Base-by-base conservation (phyloP, 2,113 vertebrate species). In the Anthoscopus minutus region DNA sequence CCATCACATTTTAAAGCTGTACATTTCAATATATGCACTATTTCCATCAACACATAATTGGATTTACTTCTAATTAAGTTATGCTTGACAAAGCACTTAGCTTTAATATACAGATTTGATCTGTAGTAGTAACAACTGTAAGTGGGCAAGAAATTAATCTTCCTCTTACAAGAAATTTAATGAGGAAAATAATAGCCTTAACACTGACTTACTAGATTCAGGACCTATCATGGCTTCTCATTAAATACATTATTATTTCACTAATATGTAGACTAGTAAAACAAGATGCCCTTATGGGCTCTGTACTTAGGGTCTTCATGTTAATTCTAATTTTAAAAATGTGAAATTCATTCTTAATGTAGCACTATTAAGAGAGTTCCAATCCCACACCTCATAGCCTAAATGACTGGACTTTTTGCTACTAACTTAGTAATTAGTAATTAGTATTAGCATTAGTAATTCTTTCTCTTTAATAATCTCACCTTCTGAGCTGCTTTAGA, bases 401-500 rank as follows among this genome's bases (percentile, higher is more conserved):
- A 78, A 92, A 90, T 24, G 5, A 71, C 3, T 61, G 47, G 51
- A 79, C 66, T 89, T 57, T 96, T 77, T 89, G 51, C 74, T 48
- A n/a, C n/a, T n/a, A n/a, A n/a, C n/a, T n/a, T n/a, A n/a, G n/a
- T n/a, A n/a, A n/a, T n/a, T n/a, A n/a, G n/a, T n/a, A n/a, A n/a
- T n/a, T n/a, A n/a, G n/a, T n/a, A n/a, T n/a, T n/a, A 88, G 84
- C 67, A 80, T 92, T 74, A 93, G 70, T 44, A 96, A 76, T 74
- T 64, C 15, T 79, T 79, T 62, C 61, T 58, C 82, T 92, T 87
- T 87, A 96, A 84, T 78, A 91, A 96, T 95, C 98, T 98, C 98
- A 99, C 99, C 99, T 99, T 99, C 97, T 99, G 98, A 73, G 98
- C 98, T 96, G 99, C 99, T 98, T 99, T 99, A 76, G 99, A 99